These are phyloP conservation scores for Ylistrum balloti DNA, from an alignment of 1,140 invertebrate genomes.

Conservation along the genomic window DNA sequence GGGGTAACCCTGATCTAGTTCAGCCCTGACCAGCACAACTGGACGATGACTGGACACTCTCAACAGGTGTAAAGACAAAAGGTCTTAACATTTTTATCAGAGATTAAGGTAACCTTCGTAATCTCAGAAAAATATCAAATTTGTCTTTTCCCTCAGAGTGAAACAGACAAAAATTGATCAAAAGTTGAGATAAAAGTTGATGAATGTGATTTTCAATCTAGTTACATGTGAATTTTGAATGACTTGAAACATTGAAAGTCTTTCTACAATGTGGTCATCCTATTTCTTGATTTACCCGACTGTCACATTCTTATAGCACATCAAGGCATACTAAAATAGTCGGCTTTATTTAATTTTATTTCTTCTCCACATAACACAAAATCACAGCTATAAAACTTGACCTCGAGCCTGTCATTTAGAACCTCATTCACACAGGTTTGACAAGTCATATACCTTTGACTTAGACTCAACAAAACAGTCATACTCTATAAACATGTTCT, in stretches of 20 bases:
- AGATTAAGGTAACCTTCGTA: background rate
- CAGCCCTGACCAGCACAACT: background rate
- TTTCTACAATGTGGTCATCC: background rate
- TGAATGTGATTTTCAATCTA: background rate
- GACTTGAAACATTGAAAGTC: background rate
- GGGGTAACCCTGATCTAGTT: background rate
- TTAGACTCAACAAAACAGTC: too few relatives aligned
- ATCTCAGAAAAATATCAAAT: slow-evolving; percentile 40
- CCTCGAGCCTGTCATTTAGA: background rate
- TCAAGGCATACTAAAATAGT: background rate
- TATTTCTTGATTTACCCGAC: background rate
- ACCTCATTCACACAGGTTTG: slow-evolving; percentile 4
- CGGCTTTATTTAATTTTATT: background rate
- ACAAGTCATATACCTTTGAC: background rate
- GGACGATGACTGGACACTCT: background rate
- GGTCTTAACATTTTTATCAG: slow-evolving; percentile 15
- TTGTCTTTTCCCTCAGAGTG: background rate
- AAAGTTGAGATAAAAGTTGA: background rate
- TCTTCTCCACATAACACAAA: background rate
- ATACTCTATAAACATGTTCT: background rate
- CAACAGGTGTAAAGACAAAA: background rate
- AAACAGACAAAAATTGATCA: slow-evolving; percentile 7
- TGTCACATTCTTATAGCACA: background rate
- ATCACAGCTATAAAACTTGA: background rate
- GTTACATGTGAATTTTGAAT: background rate